These are phyloP conservation scores for Keiferia lycopersicella DNA, from an alignment of 2,888 invertebrate species.

Conservation along the genomic window DNA sequence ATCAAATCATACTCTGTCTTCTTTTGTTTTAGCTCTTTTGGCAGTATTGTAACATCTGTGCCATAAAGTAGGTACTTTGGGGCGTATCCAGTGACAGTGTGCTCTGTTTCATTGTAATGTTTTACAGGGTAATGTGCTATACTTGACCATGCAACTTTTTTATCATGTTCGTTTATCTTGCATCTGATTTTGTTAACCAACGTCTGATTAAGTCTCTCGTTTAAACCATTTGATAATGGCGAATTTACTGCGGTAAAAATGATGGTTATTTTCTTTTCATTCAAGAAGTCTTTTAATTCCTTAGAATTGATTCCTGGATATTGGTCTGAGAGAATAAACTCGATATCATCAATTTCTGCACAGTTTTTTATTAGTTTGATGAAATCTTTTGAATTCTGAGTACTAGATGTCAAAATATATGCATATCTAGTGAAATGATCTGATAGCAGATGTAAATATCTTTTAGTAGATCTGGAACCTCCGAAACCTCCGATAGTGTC, in stretches of 20 bases:
- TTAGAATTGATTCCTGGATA: slow-evolving; percentile 44
- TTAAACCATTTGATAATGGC: slow-evolving; percentile 40
- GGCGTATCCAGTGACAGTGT: slow-evolving; percentile 41
- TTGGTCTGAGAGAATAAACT: slow-evolving; percentile 37
- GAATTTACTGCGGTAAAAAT: slow-evolving; percentile 46
- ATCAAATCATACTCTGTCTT: slow-evolving; percentile 30
- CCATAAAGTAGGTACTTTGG: slow-evolving; percentile 41
- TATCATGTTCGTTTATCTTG: slow-evolving; percentile 34
- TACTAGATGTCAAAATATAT: slow-evolving; percentile 36
- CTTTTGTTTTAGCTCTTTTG: slow-evolving; percentile 34
- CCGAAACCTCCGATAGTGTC: slow-evolving; percentile 40
- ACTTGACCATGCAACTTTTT: slow-evolving; percentile 27
- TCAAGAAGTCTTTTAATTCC: slow-evolving; percentile 35
- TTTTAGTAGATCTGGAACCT: slow-evolving; percentile 38
- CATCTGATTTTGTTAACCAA: slow-evolving; percentile 44
- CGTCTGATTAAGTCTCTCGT: slow-evolving; percentile 37
- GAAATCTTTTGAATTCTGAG: slow-evolving; percentile 38
- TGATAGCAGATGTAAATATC: slow-evolving; percentile 34
- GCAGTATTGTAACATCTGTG: slow-evolving; percentile 33
- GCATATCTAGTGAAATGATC: slow-evolving; percentile 37
- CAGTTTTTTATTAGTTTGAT: slow-evolving; percentile 32
- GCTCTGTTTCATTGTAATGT: slow-evolving; percentile 40
- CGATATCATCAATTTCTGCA: slow-evolving; percentile 30
- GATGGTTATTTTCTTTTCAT: slow-evolving; percentile 35
- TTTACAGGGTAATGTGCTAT: slow-evolving; percentile 28